phyloP scores from a whole-genome alignment of 2,113 vertebrate genomes.

The Lophochroa leadbeateri region DNA sequence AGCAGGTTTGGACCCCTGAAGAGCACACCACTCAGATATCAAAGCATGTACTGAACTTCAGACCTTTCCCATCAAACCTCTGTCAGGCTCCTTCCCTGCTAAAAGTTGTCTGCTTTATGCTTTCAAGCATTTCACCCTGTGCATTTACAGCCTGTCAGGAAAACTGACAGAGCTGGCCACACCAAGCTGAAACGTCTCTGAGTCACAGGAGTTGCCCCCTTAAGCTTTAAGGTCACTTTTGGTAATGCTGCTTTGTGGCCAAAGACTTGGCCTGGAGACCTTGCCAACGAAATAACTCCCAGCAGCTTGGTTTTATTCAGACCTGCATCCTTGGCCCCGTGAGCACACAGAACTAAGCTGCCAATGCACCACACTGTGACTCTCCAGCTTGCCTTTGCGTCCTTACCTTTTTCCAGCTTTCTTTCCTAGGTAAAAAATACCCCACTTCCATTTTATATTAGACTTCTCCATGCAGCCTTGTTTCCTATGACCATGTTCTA shows the following conservation, averaged over 20 bases:
- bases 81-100: neutral
- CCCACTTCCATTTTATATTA: neutral
- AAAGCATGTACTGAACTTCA: constrained; percentile 24
- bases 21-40: constrained; percentile 6
- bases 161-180: neutral
- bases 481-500: constrained; percentile 2
- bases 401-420: constrained; percentile 18
- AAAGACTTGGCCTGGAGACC: neutral
- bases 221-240: neutral
- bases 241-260: neutral
- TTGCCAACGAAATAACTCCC: neutral
- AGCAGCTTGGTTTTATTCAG: neutral
- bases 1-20: constrained; percentile 50
- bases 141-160: neutral
- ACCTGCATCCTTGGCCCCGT: accelerated
- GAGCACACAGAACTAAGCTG: neutral
- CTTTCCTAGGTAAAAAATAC: neutral
- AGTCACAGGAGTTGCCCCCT: neutral
- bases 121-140: neutral
- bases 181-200: neutral
- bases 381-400: neutral
- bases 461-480: neutral
- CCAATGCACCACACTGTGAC: accelerated
- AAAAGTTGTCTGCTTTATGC: neutral
- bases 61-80: constrained; percentile 33